Conservation (phyloP, 2,888 invertebrate genomes). For the Caenorhabditis sulstoni region DNA sequence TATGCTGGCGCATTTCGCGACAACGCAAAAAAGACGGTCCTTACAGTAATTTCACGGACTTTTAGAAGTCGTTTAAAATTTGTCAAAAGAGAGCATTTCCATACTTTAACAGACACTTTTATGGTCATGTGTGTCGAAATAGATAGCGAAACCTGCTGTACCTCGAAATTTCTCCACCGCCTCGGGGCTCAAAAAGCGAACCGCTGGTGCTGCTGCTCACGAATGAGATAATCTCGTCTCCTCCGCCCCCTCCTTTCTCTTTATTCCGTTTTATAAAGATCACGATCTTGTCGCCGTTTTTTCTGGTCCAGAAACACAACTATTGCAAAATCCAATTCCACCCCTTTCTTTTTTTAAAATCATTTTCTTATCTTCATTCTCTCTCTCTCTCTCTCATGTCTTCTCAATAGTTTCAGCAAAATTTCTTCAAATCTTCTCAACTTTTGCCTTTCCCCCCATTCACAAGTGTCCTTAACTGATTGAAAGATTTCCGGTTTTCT, state of each 20-base stretch:
- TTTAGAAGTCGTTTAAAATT: too few relatives aligned
- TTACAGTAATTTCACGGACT: too few relatives aligned
- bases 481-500: conserved; percentile 11
- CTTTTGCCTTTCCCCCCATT: not conserved
- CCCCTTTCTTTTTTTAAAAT: conserved; percentile 1
- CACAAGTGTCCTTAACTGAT: conserved; percentile 14
- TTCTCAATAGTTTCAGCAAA: not conserved
- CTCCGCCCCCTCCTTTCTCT: not conserved
- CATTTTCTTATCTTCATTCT: not conserved
- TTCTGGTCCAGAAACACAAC: conserved; percentile 21
- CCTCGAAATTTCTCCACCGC: too few relatives aligned
- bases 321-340: not conserved
- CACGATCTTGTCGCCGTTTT: conserved; percentile 50
- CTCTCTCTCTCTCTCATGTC: conserved; percentile 26
- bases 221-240: conserved; percentile 27
- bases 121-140: too few relatives aligned
- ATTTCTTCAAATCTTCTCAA: not conserved
- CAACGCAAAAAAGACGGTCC: too few relatives aligned
- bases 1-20: too few relatives aligned
- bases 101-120: too few relatives aligned
- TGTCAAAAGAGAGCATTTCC: too few relatives aligned
- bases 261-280: conserved; percentile 53
- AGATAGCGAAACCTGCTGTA: too few relatives aligned
- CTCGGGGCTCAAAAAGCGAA: too few relatives aligned
- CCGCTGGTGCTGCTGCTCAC: conserved; percentile 50